Evolutionary conservation across 2,113 vertebrate species (phyloP).

Genomic region (Xiphophorus couchianus): DNA sequence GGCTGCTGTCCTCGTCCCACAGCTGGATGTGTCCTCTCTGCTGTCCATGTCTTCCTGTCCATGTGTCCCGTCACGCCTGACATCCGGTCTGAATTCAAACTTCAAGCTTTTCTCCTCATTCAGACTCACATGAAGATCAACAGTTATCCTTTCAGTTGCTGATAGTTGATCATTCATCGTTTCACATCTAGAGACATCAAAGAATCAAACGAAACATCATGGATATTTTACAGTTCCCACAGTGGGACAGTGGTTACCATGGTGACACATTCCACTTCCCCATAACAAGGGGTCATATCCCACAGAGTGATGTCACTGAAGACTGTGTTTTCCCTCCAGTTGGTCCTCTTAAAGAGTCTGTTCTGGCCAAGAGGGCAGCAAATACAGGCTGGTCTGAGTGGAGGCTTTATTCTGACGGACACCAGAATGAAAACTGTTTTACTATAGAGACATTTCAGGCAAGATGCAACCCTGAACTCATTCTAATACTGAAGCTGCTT

Average conservation of each 20-base stretch:
- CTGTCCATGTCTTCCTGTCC: neutral
- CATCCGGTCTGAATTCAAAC: neutral
- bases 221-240: neutral
- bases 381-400: neutral
- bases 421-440: too few relatives aligned
- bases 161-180: neutral
- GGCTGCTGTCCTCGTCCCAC: conserved; percentile 26
- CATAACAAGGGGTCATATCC: conserved; percentile 53
- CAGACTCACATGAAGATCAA: neutral
- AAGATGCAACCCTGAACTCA: too few relatives aligned
- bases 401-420: too few relatives aligned
- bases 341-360: conserved; percentile 18
- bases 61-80: neutral
- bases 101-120: conserved; percentile 1
- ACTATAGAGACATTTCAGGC: too few relatives aligned
- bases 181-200: neutral
- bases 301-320: conserved; percentile 43
- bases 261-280: conserved; percentile 51
- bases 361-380: neutral
- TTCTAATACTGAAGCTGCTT: too few relatives aligned
- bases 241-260: conserved; percentile 28
- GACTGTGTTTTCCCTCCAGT: conserved; percentile 25
- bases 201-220: neutral
- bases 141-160: neutral
- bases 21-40: neutral